These are phyloP conservation scores for Phthorimaea operculella DNA, from an alignment of 1,140 invertebrate species.

Conservation along the genomic window DNA sequence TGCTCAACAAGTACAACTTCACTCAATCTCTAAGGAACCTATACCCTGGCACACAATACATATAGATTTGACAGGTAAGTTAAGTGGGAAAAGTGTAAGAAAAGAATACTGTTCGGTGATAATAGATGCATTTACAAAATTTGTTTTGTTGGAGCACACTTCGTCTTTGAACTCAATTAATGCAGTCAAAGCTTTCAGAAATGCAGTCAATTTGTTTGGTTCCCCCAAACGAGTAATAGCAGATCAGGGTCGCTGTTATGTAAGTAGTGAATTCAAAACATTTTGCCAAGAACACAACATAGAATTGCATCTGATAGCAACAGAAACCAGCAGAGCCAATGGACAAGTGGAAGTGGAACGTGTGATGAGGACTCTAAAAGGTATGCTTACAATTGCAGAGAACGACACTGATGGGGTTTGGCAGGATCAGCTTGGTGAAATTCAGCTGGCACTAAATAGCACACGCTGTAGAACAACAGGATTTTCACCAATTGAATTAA, in stretches of 20 bases:
- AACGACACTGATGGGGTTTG: neutral
- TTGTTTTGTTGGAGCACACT: conserved; percentile 15
- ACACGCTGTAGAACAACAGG: conserved; percentile 12
- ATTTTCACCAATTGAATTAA: conserved; percentile 9
- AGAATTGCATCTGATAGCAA: conserved; percentile 24
- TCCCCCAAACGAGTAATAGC: conserved; percentile 16
- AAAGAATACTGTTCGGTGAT: conserved; percentile 19
- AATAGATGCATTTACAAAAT: conserved; percentile 23
- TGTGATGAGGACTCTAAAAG: conserved; percentile 11
- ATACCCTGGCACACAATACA: conserved; percentile 13
- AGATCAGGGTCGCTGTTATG: conserved; percentile 15
- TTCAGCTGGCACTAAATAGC: too few species aligned
- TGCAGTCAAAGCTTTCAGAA: conserved; percentile 11
- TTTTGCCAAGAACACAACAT: conserved; percentile 12
- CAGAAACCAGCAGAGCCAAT: too few species aligned
- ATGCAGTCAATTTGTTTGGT: conserved; percentile 13
- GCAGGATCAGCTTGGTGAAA: conserved; percentile 8
- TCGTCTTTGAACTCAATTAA: conserved; percentile 14
- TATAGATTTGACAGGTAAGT: conserved; percentile 21
- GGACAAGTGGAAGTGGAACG: conserved; percentile 18
- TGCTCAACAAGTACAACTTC: conserved; percentile 13
- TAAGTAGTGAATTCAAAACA: conserved; percentile 4
- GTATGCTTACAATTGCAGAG: conserved; percentile 7
- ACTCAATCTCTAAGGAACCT: conserved; percentile 12
- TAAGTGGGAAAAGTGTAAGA: conserved; percentile 14